A percentile compares a stretch with the other conserved stretches of the same genome.
Conservation (phyloP, 2,888 invertebrate species). For the Philopedon plagiatum region DNA sequence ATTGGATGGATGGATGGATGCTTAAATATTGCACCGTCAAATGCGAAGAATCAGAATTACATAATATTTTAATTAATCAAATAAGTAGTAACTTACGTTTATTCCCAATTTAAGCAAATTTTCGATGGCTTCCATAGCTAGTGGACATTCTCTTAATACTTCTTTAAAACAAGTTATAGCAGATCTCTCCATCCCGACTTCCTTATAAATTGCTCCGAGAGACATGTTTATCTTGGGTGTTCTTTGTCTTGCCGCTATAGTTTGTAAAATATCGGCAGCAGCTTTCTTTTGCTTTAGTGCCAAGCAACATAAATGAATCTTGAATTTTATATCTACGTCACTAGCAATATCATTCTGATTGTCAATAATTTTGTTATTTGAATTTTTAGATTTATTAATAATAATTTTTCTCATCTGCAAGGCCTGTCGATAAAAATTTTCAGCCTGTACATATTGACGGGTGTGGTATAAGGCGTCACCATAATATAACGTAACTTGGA, state of each 20-base stretch:
- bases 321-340: constrained; percentile 81
- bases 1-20: too few relatives aligned
- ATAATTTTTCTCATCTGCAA: constrained; percentile 77
- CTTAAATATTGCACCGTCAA: too few relatives aligned
- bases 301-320: constrained; percentile 79
- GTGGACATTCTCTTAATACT: constrained; percentile 79
- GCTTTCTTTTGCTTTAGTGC: constrained; percentile 77
- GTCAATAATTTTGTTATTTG: constrained; percentile 67
- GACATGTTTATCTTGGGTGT: constrained; percentile 84
- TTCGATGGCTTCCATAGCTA: constrained; percentile 83
- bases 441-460: constrained; percentile 78
- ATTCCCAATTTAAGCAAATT: constrained; percentile 79
- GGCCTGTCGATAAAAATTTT: constrained; percentile 76
- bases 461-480: constrained; percentile 80
- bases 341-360: constrained; percentile 71
- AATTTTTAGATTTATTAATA: constrained; percentile 70
- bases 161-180: constrained; percentile 85
- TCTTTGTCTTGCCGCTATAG: constrained; percentile 76
- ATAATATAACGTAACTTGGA: constrained; percentile 78
- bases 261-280: constrained; percentile 73
- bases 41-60: too few relatives aligned
- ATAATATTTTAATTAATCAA: too few relatives aligned
- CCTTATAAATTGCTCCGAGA: constrained; percentile 80
- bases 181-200: constrained; percentile 78
- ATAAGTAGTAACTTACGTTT: constrained; percentile 56